Base-by-base conservation (phyloP, 2,797 vertebrate species). In the Xiphophorus birchmanni region DNA sequence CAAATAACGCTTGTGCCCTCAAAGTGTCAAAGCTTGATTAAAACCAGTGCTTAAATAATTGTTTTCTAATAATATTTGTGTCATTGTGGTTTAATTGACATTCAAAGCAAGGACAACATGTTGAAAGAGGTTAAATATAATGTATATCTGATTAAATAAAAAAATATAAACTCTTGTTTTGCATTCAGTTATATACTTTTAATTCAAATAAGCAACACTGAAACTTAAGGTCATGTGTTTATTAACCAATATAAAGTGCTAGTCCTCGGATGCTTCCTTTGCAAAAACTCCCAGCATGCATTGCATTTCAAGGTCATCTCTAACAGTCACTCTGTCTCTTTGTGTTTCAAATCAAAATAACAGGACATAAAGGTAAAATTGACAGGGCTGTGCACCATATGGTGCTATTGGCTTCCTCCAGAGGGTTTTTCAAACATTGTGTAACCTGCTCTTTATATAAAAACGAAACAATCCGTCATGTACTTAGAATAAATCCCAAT, bases 251-350 rank as follows among this genome's bases (percentile, higher is more conserved):
- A 72, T 9, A 10, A 58, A 76, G 77, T 29, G 76, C 45, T 23
- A 71, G 18, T 67, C 65, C 37, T 42, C 10, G 35, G 44, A 75
- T 2, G 45, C 63, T 81, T 81, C 77, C 80, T 74, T 76, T 80
- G 80, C 80, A 67, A 88, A 87, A 91, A 54, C 88, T 90, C 90
- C 91, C 92, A 93, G 73, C 92, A 93, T 93, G 75, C 90, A 86
- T 58, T 91, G 87, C 88, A 88, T 82, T 85, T 92, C 92, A 95
- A 95, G 93, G 94, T 95, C 92, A 93, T 85, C 40, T 44, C 67
- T 44, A 44, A 3, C 42, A 17, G 23, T 45, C 42, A 3, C 40
- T 72, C 42, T 44, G 10, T 44, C 21, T 29, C 67, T 71, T 2
- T 29, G 4, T 72, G 5, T 29, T 29, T n/a, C 4, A 77, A 75